phyloP scores from a whole-genome alignment of 2,888 invertebrate genomes.

The Pterobdella sp. region DNA sequence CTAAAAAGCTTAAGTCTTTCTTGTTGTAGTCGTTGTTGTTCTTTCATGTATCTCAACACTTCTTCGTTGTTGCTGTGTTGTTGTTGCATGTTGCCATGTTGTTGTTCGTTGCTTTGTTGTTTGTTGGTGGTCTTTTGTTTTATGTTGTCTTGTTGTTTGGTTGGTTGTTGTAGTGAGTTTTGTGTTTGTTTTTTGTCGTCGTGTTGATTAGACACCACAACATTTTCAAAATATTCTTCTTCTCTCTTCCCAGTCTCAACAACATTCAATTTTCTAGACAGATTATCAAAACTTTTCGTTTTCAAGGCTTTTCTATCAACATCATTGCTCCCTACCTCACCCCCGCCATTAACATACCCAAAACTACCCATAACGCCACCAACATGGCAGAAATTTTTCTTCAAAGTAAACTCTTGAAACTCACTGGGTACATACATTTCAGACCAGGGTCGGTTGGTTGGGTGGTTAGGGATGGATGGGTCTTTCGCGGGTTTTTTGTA shows the following conservation, averaged over 20 bases:
- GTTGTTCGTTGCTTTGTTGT: background rate
- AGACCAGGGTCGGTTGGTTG: background rate
- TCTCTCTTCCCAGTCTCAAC: no score
- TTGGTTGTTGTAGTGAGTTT: background rate
- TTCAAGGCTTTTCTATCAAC: no score
- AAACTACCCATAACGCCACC: background rate
- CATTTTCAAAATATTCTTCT: no score
- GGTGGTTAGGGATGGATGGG: no score
- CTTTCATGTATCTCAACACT: background rate
- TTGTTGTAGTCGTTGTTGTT: conserved; percentile 1
- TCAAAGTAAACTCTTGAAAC: conserved; percentile 9
- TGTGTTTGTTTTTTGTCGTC: background rate
- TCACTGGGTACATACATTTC: conserved; percentile 2
- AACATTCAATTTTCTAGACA: no score
- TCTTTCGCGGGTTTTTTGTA: background rate
- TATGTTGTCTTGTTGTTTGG: background rate
- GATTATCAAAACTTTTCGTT: no score
- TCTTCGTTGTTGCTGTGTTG: background rate
- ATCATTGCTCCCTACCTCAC: no score
- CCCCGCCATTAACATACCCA: background rate
- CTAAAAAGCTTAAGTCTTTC: conserved; percentile 3
- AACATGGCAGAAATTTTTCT: background rate
- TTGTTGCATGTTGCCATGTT: no score
- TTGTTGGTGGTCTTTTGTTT: no score
- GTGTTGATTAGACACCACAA: no score